These are phyloP conservation scores for Hippocampus zosterae DNA, from an alignment of 2,113 vertebrate genomes.

Conservation along the genomic window DNA sequence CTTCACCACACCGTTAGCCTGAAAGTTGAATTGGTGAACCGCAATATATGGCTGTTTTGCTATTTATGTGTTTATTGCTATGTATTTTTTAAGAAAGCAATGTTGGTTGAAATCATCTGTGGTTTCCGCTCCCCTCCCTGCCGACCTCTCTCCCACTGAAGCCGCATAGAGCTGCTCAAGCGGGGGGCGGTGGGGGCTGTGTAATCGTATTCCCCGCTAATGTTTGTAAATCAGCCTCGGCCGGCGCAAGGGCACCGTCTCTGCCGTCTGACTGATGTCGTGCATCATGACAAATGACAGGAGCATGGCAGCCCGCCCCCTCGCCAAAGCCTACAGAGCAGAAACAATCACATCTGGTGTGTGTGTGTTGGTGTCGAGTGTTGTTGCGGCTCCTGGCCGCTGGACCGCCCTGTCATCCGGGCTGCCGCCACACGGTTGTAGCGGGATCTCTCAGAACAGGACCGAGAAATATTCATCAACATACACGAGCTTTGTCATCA, in stretches of 20 bases:
- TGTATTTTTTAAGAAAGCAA: not conserved
- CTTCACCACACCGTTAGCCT: constrained; percentile 5
- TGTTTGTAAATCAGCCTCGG: constrained; percentile 86
- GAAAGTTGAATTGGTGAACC: constrained; percentile 48
- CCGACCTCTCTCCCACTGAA: constrained; percentile 25
- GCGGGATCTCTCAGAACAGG: constrained; percentile 3
- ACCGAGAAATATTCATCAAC: constrained; percentile 10
- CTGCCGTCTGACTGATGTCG: constrained; percentile 84
- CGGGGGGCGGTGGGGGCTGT: constrained; percentile 60
- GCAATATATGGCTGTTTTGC: constrained; percentile 11
- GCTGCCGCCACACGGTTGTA: constrained; percentile 40
- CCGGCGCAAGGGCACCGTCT: constrained; percentile 79
- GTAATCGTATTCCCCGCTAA: constrained; percentile 88
- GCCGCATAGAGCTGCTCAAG: constrained; percentile 66
- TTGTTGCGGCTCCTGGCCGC: constrained; percentile 69
- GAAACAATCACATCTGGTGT: constrained; percentile 62
- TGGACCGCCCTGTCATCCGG: constrained; percentile 51
- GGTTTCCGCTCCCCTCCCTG: constrained; percentile 13
- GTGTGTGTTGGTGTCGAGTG: constrained; percentile 61
- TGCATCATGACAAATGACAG: constrained; percentile 84
- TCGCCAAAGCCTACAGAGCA: constrained; percentile 59
- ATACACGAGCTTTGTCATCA: constrained; percentile 32
- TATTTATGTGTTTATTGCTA: not conserved
- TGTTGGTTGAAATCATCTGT: constrained; percentile 3
- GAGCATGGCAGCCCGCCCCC: constrained; percentile 72